Conservation (phyloP, 2,888 invertebrate genomes). For the Tenthredo scrophulariae region DNA sequence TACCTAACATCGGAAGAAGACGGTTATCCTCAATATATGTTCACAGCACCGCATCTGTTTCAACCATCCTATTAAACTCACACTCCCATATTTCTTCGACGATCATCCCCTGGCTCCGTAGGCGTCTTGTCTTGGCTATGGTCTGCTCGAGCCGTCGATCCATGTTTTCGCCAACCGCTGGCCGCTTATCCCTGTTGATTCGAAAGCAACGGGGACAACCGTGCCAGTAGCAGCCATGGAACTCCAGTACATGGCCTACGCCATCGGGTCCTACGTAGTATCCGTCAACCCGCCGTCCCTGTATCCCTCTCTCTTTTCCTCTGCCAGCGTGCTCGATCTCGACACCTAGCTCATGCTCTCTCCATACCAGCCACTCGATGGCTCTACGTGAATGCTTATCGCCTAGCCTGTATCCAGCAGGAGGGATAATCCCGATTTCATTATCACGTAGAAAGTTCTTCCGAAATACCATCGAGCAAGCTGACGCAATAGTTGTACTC, state of each 20-base stretch:
- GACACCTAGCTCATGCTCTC: too few species aligned
- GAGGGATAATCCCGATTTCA: conserved; percentile 53
- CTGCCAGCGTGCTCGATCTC: too few species aligned
- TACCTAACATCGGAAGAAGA: too few species aligned
- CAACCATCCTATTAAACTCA: too few species aligned
- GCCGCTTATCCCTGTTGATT: too few species aligned
- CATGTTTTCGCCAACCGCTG: neutral
- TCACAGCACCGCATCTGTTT: too few species aligned
- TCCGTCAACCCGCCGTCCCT: conserved; percentile 51
- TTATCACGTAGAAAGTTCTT: conserved; percentile 52
- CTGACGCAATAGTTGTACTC: conserved; percentile 59
- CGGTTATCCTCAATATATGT: too few species aligned
- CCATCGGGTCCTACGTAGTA: conserved; percentile 38
- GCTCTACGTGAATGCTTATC: conserved; percentile 55
- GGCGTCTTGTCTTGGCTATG: neutral
- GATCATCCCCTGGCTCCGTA: neutral
- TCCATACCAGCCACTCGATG: too few species aligned
- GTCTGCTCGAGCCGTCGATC: neutral
- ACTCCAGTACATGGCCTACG: conserved; percentile 30
- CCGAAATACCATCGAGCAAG: conserved; percentile 26
- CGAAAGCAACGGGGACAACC: conserved; percentile 44
- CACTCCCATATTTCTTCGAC: conserved; percentile 3
- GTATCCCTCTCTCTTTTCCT: conserved; percentile 30
- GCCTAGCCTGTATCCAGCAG: conserved; percentile 51
- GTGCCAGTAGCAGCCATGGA: conserved; percentile 56